A percentile compares a stretch with the other conserved stretches of the same genome.
phyloP scores from a whole-genome alignment of 2,113 vertebrate species.

The Capricornis sumatraensis region DNA sequence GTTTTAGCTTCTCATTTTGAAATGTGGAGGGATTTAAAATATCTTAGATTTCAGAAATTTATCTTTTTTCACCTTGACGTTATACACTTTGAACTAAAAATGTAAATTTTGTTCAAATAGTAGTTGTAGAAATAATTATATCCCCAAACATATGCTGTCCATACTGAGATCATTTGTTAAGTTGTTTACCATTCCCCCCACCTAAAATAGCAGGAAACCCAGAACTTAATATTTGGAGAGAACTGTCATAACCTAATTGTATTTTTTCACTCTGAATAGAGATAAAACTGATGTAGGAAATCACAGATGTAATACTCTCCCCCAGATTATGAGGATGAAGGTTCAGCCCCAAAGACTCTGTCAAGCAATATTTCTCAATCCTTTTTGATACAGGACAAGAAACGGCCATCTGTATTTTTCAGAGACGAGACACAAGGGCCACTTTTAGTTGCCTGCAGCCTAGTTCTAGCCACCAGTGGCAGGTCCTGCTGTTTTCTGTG shows the following conservation, averaged over 20 bases:
- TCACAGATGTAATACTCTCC: neutral
- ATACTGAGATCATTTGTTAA: neutral
- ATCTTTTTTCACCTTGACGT: neutral
- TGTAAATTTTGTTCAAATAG: neutral
- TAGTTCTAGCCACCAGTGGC: neutral
- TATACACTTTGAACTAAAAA: conserved; percentile 18
- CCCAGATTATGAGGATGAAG: neutral
- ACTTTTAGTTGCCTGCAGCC: neutral
- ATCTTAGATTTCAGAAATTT: neutral
- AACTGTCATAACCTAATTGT: neutral
- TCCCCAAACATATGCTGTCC: neutral
- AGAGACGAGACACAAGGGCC: neutral
- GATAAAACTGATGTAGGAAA: neutral
- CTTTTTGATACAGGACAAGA: neutral
- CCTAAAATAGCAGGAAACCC: neutral
- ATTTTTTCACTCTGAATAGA: neutral
- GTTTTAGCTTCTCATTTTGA: neutral
- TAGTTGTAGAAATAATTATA: neutral
- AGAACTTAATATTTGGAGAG: neutral
- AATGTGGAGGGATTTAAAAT: neutral
- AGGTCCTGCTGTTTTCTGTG: neutral
- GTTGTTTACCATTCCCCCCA: neutral
- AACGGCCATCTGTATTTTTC: neutral
- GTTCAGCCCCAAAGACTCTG: neutral
- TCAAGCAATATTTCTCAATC: neutral